Evolutionary conservation across 2,888 invertebrate species (phyloP), one percentile per base, ranked within the genome.

Genomic region (Steinernema carpocapsae): DNA sequence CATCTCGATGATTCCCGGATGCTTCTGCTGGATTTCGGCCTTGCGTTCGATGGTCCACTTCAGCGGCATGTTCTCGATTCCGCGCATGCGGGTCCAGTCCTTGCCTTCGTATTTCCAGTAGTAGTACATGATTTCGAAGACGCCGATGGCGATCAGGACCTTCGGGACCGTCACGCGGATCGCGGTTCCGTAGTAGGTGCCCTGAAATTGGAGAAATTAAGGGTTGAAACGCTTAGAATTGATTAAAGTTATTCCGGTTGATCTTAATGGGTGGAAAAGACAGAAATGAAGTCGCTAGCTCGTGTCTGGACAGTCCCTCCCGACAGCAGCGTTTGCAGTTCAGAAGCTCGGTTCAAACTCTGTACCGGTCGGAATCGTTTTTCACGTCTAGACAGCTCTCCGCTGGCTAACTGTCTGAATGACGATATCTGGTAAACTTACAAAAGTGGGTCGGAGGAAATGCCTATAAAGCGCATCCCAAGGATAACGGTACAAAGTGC

Each of bases 51-150:
- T 72, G 45, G 46, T 71, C 56, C 80, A 79, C 74, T 83, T 83
- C 74, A 80, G 78, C 46, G 83, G 82, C 77, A 79, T 79, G 7
- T 80, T 77, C 72, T 83, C 83, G 51, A 84, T 76, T 74, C 84
- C 84, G 76, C 82, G 76, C 70, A 83, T 78, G 72, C 82, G 83
- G 48, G 81, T 76, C 84, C 84, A 84, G 72, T 84, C 83, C 81
- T 83, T 86, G 52, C 80, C 82, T 73, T 87, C 83, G 73, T 87
- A 87, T 72, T 87, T 87, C 82, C 83, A 84, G 72, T 83, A 79
- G 74, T 87, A 87, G 73, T 86, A 86, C 51, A 79, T 75, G 24
- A 79, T 76, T 64, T 83, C 80, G 19, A 85, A 26, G 26, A 71
- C 74, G 52, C 82, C 70, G 26, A 83, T 83, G 3, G 78, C 81